A percentile compares a stretch with the other conserved stretches of the same genome.
phyloP scores from a whole-genome alignment of 2,888 invertebrate species.

The Athalia circularis region DNA sequence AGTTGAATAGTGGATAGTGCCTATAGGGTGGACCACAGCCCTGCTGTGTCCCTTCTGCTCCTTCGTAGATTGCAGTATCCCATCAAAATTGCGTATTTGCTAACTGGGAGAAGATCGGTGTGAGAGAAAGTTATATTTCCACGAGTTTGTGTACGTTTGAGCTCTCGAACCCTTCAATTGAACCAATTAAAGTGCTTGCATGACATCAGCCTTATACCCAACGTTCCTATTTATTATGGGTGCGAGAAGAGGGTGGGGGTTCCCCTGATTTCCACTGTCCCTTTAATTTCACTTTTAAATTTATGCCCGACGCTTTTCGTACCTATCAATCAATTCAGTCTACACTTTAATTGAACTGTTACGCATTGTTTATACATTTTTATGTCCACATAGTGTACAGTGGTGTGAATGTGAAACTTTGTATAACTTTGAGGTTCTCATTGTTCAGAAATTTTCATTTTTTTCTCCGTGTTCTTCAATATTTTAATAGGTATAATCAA shows the following conservation, averaged over 20 bases:
- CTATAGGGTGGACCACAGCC: conserved; percentile 50
- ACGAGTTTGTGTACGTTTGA: conserved; percentile 35
- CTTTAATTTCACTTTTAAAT: conserved; percentile 39
- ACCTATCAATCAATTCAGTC: neutral
- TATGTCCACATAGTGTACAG: too few species aligned
- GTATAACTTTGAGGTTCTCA: too few species aligned
- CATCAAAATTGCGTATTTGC: neutral
- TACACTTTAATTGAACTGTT: conserved; percentile 27
- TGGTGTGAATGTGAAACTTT: too few species aligned
- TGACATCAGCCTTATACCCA: conserved; percentile 64
- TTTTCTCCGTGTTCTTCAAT: too few species aligned
- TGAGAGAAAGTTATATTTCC: conserved; percentile 4
- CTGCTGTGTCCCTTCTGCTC: conserved; percentile 24
- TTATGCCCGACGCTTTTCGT: neutral
- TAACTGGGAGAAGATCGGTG: neutral
- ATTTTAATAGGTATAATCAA: too few species aligned
- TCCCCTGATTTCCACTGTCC: conserved; percentile 50
- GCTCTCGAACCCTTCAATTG: conserved; percentile 64
- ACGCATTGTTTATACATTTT: too few species aligned
- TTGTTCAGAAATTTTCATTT: too few species aligned
- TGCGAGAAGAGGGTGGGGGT: conserved; percentile 52
- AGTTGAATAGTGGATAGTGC: conserved; percentile 48
- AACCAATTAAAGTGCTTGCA: conserved; percentile 64
- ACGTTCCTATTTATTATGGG: conserved; percentile 64
- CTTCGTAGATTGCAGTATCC: conserved; percentile 1